Evolutionary conservation across 2,888 invertebrate genomes (phyloP).

Genomic region (Lithophane ornitopus): DNA sequence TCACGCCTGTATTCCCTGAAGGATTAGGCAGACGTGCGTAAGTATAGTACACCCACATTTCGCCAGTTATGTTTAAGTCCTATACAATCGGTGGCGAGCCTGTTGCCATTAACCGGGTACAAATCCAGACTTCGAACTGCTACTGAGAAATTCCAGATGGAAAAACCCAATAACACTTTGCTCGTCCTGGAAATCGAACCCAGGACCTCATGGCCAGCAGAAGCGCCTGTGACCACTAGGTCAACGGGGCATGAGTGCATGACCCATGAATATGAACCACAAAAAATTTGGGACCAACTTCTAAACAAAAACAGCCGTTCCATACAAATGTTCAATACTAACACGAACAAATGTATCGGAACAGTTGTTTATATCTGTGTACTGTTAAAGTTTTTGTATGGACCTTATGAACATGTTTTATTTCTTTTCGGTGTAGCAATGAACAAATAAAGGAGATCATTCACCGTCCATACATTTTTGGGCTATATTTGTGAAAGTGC

Average conservation of each 20-base stretch:
- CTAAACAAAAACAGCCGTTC: background rate
- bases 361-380: background rate
- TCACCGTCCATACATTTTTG: too few relatives aligned
- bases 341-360: background rate
- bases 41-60: background rate
- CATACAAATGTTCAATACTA: background rate
- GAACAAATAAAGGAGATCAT: too few relatives aligned
- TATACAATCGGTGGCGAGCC: too few relatives aligned
- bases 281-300: background rate
- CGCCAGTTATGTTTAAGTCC: too few relatives aligned
- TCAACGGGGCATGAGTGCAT: background rate
- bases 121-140: too few relatives aligned
- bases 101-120: too few relatives aligned
- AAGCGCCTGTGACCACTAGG: too few relatives aligned
- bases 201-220: background rate
- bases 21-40: background rate
- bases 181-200: background rate
- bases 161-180: background rate
- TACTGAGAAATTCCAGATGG: too few relatives aligned
- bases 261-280: background rate
- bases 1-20: background rate
- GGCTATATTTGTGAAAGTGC: too few relatives aligned
- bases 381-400: background rate
- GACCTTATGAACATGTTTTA: background rate
- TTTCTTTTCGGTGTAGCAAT: background rate